These are phyloP conservation scores for Odobenus rosmarus DNA, from an alignment of 2,113 vertebrate genomes.

Conservation along the genomic window DNA sequence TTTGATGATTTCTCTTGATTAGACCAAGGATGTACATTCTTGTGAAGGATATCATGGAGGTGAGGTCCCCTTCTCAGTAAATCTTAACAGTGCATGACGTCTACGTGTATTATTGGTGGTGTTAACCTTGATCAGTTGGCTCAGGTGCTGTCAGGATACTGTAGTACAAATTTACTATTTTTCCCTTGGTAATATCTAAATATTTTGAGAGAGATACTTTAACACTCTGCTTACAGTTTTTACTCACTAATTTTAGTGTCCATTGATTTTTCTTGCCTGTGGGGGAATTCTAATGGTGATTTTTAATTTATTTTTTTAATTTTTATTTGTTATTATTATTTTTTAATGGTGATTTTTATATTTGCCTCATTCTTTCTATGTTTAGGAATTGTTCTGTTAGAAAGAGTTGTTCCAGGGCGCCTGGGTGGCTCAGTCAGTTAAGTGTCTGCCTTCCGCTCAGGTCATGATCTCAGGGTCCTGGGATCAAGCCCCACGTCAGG, in stretches of 20 bases:
- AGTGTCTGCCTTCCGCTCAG: too few relatives aligned
- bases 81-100: background rate
- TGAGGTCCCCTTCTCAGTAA: background rate
- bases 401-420: background rate
- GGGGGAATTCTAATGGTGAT: background rate
- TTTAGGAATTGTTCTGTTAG: slow-evolving; percentile 33
- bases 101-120: background rate
- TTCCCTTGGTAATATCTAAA: slow-evolving; percentile 11
- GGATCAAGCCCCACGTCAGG: too few relatives aligned
- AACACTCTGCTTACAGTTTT: background rate
- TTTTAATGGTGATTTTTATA: slow-evolving; percentile 47
- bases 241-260: background rate
- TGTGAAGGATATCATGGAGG: background rate
- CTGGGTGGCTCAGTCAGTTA: too few relatives aligned
- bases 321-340: background rate
- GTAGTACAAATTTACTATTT: background rate
- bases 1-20: slow-evolving; percentile 1
- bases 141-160: slow-evolving; percentile 2
- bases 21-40: background rate
- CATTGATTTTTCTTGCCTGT: background rate
- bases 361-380: background rate
- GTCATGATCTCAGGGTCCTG: too few relatives aligned
- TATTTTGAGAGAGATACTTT: slow-evolving; percentile 13
- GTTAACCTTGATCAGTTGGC: background rate
- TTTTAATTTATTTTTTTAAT: background rate